Evolutionary conservation across 1,140 invertebrate species (phyloP).

Genomic region (Philopotamus ludificatus): DNA sequence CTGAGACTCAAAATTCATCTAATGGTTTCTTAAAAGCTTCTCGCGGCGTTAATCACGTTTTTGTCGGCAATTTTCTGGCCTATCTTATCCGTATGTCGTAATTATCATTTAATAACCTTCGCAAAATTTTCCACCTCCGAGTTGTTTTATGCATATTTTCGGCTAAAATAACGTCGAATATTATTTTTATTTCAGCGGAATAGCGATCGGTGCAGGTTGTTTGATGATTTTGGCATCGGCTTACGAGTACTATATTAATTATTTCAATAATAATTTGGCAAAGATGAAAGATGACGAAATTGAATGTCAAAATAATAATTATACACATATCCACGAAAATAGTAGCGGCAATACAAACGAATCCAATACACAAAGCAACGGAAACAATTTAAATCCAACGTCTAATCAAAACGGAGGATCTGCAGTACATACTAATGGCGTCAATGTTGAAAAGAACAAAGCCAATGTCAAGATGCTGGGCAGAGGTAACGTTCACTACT

Average conservation of each 20-base stretch:
- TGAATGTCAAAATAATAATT: slow-evolving; percentile 52
- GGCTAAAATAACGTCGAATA: too few relatives aligned
- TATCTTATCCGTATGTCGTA: too few relatives aligned
- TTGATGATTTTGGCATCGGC: slow-evolving; percentile 60
- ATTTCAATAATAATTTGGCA: slow-evolving; percentile 44
- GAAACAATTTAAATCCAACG: slow-evolving; percentile 24
- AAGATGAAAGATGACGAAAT: slow-evolving; percentile 45
- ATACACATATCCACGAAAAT: slow-evolving; percentile 47
- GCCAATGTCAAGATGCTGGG: not conserved
- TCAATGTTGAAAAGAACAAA: not conserved
- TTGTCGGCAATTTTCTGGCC: not conserved
- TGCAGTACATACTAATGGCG: not conserved
- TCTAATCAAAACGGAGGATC: not conserved
- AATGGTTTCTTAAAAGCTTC: not conserved
- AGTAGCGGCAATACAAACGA: slow-evolving; percentile 14
- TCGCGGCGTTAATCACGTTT: not conserved
- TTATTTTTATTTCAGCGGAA: slow-evolving; percentile 49
- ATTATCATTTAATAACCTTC: too few relatives aligned
- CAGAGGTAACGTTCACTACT: too few relatives aligned
- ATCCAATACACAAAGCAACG: not conserved
- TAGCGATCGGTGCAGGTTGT: slow-evolving; percentile 51
- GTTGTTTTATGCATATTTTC: too few relatives aligned
- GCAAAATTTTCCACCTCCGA: too few relatives aligned
- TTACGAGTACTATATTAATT: slow-evolving; percentile 56
- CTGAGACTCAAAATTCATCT: not conserved